phyloP scores from a whole-genome alignment of 2,113 vertebrate genomes.

The Hirundichthys speculiger region DNA sequence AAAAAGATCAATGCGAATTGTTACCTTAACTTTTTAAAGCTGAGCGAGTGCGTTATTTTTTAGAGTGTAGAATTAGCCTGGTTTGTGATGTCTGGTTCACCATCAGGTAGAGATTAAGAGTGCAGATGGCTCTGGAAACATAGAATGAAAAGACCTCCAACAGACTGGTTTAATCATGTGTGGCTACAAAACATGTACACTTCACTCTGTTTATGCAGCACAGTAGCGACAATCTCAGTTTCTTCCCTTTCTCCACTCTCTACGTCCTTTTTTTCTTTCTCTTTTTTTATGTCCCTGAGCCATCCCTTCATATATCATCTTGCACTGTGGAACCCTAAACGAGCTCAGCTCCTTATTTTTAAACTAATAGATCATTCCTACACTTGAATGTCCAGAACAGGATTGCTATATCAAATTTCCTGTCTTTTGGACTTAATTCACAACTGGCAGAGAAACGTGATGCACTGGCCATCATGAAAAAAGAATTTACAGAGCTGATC shows the following conservation, averaged over 20 bases:
- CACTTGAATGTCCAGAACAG: slow-evolving; percentile 31
- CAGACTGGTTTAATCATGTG: slow-evolving; percentile 55
- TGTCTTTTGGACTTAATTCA: not conserved
- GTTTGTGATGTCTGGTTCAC: too few relatives aligned
- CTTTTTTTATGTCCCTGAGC: slow-evolving; percentile 13
- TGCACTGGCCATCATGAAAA: not conserved
- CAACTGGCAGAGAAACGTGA: slow-evolving; percentile 1
- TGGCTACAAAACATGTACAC: slow-evolving; percentile 71
- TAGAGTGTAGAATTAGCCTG: too few relatives aligned
- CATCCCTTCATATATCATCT: slow-evolving; percentile 49
- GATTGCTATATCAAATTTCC: slow-evolving; percentile 34
- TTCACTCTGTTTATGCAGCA: slow-evolving; percentile 23
- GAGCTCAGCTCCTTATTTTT: slow-evolving; percentile 13
- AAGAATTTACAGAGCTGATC: slow-evolving; percentile 46
- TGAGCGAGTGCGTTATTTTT: too few relatives aligned
- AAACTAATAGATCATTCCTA: slow-evolving; percentile 25
- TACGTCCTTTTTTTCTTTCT: slow-evolving; percentile 8
- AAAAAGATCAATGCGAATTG: too few relatives aligned
- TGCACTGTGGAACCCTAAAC: slow-evolving; percentile 27
- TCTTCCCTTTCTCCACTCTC: not conserved
- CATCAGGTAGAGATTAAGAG: slow-evolving; percentile 44
- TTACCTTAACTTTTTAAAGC: too few relatives aligned
- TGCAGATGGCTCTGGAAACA: slow-evolving; percentile 32
- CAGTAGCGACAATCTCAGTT: slow-evolving; percentile 10
- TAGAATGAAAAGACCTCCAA: slow-evolving; percentile 70